Conservation (phyloP, 2,797 vertebrate species). For the Sphaeramia orbicularis region DNA sequence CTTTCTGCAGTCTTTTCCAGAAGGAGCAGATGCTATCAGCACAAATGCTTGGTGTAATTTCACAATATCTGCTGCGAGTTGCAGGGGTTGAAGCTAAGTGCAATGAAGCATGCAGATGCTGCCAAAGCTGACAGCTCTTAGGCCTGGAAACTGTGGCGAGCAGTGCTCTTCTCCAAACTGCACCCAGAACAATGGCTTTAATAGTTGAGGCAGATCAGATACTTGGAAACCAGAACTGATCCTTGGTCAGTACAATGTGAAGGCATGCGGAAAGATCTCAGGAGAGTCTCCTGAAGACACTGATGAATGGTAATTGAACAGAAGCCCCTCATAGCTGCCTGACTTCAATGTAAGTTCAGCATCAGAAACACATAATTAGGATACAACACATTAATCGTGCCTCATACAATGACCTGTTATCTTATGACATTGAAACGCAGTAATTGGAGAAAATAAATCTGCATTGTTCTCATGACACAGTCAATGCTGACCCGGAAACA, state of each 20-base stretch:
- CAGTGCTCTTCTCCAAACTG: neutral
- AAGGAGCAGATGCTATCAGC: neutral
- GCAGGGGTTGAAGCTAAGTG: neutral
- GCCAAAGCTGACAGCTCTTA: slow-evolving; percentile 8
- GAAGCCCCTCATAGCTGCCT: slow-evolving; percentile 59
- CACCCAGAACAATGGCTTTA: slow-evolving; percentile 43
- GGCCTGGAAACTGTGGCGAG: slow-evolving; percentile 1
- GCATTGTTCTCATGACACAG: slow-evolving; percentile 53
- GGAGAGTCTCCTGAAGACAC: slow-evolving; percentile 70
- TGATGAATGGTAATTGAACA: slow-evolving; percentile 82
- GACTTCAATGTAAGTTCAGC: slow-evolving; percentile 54
- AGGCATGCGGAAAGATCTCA: slow-evolving; percentile 57
- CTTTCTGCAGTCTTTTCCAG: neutral
- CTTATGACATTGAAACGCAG: slow-evolving; percentile 68
- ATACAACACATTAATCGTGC: slow-evolving; percentile 70
- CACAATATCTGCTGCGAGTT: neutral
- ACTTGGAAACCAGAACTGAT: slow-evolving; percentile 53
- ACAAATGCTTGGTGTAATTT: neutral
- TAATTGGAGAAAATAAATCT: slow-evolving; percentile 71
- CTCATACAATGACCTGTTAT: slow-evolving; percentile 55
- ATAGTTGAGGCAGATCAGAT: slow-evolving; percentile 39
- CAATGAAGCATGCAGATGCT: slow-evolving; percentile 12
- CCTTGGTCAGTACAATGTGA: slow-evolving; percentile 56
- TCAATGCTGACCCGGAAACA: slow-evolving; percentile 72
- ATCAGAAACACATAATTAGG: slow-evolving; percentile 74